Percentiles rank a stretch among this genome's conserved stretches.
Conservation (phyloP, 2,797 vertebrate species). For the Pseudochromis fuscus region DNA sequence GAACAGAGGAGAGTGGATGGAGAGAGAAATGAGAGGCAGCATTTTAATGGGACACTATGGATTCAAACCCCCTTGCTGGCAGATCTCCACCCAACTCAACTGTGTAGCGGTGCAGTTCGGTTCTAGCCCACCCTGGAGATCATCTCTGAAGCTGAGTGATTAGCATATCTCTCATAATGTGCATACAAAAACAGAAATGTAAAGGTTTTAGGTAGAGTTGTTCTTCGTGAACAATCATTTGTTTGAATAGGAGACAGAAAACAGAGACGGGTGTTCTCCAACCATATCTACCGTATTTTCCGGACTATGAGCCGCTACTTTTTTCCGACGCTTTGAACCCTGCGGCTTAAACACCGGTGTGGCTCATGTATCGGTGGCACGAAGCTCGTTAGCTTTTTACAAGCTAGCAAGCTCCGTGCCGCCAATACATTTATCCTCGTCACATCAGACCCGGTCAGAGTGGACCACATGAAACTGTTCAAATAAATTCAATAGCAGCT, state of each 20-base stretch:
- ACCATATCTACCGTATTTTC: no score
- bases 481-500: no score
- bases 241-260: slow-evolving; percentile 2
- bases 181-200: background rate
- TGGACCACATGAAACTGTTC: no score
- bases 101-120: background rate
- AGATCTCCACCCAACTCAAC: slow-evolving; percentile 10
- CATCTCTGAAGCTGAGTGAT: background rate
- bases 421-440: no score
- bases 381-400: no score
- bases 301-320: no score
- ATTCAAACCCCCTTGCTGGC: slow-evolving; percentile 49
- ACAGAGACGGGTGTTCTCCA: background rate
- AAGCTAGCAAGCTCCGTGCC: no score
- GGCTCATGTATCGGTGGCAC: no score
- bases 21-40: slow-evolving; percentile 25
- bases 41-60: slow-evolving; percentile 42
- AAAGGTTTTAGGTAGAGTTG: background rate
- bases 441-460: no score
- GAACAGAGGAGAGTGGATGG: slow-evolving; percentile 14
- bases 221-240: background rate
- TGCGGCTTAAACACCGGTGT: no score
- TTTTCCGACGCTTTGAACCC: no score
- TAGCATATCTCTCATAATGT: no score
- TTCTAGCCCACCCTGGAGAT: slow-evolving; percentile 10